Evolutionary conservation across 2,888 invertebrate genomes (phyloP).

Genomic region (Drosophila ezoana): DNA sequence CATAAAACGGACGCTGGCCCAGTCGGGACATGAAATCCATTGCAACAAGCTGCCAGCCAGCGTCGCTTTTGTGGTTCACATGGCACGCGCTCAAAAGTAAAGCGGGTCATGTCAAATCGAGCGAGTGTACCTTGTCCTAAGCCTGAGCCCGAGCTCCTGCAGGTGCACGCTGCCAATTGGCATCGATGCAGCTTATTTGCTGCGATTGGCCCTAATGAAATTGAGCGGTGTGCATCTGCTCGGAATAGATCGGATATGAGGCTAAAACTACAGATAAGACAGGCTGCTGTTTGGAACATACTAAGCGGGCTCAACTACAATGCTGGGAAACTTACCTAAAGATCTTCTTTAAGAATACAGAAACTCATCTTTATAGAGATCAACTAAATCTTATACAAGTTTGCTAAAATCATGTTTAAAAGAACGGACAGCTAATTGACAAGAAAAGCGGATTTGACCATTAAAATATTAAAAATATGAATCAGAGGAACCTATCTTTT

Average conservation of each 20-base stretch:
- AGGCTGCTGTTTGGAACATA: neutral
- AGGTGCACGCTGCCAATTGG: constrained; percentile 57
- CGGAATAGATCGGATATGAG: neutral
- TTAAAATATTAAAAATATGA: no score
- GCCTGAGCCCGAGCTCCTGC: constrained; percentile 18
- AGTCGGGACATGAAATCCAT: constrained; percentile 25
- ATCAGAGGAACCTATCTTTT: no score
- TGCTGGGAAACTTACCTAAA: no score
- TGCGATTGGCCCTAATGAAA: constrained; percentile 53
- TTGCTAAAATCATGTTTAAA: no score
- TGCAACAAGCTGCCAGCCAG: constrained; percentile 31
- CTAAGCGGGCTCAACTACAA: neutral
- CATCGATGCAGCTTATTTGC: constrained; percentile 56
- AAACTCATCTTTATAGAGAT: no score
- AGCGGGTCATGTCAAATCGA: constrained; percentile 62
- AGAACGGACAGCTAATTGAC: no score
- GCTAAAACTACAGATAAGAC: constrained; percentile 16
- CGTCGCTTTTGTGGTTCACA: constrained; percentile 65
- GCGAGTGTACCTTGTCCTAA: constrained; percentile 16
- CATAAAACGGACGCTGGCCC: constrained; percentile 67
- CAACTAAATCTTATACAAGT: no score
- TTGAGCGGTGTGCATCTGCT: constrained; percentile 35
- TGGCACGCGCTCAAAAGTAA: constrained; percentile 59
- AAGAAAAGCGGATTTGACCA: no score
- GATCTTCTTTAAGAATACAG: no score